These are phyloP conservation scores for Gambelia wislizenii DNA, from an alignment of 2,797 vertebrate species.

Conservation along the genomic window DNA sequence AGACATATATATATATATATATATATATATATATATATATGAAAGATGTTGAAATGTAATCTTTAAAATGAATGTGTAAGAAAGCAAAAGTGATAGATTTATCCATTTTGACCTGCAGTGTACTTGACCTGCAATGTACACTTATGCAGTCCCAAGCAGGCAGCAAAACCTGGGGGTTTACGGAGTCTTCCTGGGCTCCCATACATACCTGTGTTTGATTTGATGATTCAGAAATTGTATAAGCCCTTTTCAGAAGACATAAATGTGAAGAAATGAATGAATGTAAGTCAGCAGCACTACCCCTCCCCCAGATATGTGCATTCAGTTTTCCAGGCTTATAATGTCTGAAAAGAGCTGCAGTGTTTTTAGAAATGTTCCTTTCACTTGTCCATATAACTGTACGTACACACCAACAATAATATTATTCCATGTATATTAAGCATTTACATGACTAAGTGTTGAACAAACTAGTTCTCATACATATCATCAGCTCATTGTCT, in stretches of 20 bases:
- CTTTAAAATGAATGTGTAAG: background rate
- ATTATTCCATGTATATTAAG: background rate
- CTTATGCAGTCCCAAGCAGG: background rate
- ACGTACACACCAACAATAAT: background rate
- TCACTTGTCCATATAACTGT: background rate
- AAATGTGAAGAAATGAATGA: background rate
- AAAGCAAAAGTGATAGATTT: background rate
- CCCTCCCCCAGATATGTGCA: no score
- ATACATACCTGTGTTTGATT: background rate
- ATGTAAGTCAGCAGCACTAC: background rate
- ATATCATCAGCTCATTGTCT: background rate
- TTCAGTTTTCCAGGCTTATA: background rate
- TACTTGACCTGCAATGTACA: background rate
- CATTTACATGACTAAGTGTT: background rate
- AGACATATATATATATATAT: no score
- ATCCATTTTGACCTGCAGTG: background rate
- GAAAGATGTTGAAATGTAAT: no score
- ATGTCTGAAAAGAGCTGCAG: background rate
- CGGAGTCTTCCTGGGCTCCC: no score
- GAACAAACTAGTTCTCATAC: background rate
- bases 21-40: no score
- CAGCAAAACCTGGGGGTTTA: background rate
- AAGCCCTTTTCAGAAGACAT: background rate
- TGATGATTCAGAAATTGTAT: background rate
- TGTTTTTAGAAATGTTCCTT: background rate